Evolutionary conservation across 2,888 invertebrate species (phyloP).

Genomic region (Trachelus iudaicus): DNA sequence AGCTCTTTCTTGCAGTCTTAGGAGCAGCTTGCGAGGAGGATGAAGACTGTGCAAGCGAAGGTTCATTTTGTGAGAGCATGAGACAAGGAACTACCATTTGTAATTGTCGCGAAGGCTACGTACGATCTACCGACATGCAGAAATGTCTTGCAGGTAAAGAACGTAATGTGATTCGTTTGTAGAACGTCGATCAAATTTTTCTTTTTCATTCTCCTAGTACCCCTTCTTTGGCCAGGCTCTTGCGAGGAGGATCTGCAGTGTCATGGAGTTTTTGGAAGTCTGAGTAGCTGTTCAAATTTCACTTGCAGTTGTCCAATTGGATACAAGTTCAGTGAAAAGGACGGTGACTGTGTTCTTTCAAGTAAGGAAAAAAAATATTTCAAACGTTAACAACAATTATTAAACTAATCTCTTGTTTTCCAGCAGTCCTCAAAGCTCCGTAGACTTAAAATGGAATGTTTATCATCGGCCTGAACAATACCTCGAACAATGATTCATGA

Average conservation of each 20-base stretch:
- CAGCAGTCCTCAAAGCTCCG: not conserved
- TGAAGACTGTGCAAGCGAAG: not conserved
- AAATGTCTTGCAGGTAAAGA: not conserved
- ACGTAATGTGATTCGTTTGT: not conserved
- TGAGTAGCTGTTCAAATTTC: slow-evolving; percentile 1
- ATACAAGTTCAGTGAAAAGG: not conserved
- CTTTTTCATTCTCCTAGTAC: slow-evolving; percentile 9
- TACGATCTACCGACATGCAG: not conserved
- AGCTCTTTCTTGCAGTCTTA: not conserved
- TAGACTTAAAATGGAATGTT: too few species aligned
- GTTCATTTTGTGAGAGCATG: not conserved
- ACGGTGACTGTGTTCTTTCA: not conserved
- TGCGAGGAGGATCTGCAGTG: slow-evolving; percentile 14
- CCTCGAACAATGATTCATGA: not conserved
- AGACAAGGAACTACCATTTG: not conserved
- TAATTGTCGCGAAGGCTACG: not conserved
- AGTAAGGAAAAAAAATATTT: not conserved
- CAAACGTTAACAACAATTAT: not conserved
- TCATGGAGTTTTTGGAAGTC: slow-evolving; percentile 1
- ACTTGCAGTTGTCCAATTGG: slow-evolving; percentile 6
- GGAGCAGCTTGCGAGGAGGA: not conserved
- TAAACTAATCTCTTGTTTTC: not conserved
- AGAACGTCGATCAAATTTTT: not conserved
- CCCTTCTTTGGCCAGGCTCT: slow-evolving; percentile 3
- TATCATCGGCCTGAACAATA: not conserved